phyloP scores from a whole-genome alignment of 2,888 invertebrate species.

The Sinopyrophorus schimmeli region DNA sequence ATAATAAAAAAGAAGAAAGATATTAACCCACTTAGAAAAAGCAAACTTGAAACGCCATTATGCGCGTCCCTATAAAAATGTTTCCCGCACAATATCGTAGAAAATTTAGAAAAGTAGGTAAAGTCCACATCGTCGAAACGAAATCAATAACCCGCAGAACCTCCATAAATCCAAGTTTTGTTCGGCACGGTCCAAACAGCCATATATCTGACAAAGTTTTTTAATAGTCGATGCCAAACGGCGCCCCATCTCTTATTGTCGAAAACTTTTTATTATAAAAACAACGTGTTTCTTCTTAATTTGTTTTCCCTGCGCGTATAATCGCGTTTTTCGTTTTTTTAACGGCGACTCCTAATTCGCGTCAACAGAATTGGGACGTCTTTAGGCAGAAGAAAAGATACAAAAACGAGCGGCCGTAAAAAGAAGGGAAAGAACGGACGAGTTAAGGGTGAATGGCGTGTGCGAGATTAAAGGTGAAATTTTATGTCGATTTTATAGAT shows the following conservation, averaged over 20 bases:
- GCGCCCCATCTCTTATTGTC: slow-evolving; percentile 44
- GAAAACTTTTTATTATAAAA: slow-evolving; percentile 46
- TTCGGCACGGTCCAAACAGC: slow-evolving; percentile 41
- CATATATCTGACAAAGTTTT: slow-evolving; percentile 50
- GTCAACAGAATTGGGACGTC: too few relatives aligned
- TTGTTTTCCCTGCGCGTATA: too few relatives aligned
- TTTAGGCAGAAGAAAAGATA: too few relatives aligned
- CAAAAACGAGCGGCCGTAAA: too few relatives aligned
- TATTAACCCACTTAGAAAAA: slow-evolving; percentile 24
- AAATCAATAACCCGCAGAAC: slow-evolving; percentile 49
- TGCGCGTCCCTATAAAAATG: slow-evolving; percentile 26
- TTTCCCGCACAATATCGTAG: slow-evolving; percentile 35
- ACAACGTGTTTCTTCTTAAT: slow-evolving; percentile 36
- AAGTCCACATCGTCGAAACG: slow-evolving; percentile 43
- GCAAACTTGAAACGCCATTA: slow-evolving; percentile 19
- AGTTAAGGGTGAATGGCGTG: not conserved
- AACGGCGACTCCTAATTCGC: too few relatives aligned
- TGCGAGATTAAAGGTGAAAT: slow-evolving; percentile 1
- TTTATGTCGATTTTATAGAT: slow-evolving; percentile 6
- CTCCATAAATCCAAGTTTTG: slow-evolving; percentile 46
- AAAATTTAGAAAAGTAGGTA: slow-evolving; percentile 40
- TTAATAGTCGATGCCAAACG: slow-evolving; percentile 48
- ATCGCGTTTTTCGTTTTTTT: too few relatives aligned
- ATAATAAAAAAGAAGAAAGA: slow-evolving; percentile 35
- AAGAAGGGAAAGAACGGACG: not conserved